Percentiles rank a stretch among this genome's conserved stretches.
phyloP scores from a whole-genome alignment of 2,888 invertebrate genomes.

The Himalopsyche tibetana region DNA sequence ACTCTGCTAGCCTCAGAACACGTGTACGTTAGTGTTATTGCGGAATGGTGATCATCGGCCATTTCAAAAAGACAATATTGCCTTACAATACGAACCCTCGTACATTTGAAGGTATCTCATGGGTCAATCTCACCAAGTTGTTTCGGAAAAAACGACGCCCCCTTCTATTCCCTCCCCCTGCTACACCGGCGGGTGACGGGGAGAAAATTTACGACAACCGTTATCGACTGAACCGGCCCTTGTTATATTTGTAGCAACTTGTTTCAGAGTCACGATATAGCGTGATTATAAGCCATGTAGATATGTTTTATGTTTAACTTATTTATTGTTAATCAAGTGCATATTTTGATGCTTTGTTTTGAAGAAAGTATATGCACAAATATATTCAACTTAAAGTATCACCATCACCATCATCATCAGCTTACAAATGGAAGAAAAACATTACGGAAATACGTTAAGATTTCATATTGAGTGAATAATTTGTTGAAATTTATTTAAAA shows the following conservation, averaged over 20 bases:
- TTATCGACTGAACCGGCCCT: constrained; percentile 53
- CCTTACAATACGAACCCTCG: constrained; percentile 7
- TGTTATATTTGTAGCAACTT: constrained; percentile 7
- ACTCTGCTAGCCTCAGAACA: neutral
- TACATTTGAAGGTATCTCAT: constrained; percentile 38
- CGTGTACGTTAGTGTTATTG: constrained; percentile 12
- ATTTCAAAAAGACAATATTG: constrained; percentile 35
- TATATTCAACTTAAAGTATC: too few relatives aligned
- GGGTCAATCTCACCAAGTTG: constrained; percentile 29
- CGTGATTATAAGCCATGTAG: constrained; percentile 49
- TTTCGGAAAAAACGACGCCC: neutral
- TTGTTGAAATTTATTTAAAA: too few relatives aligned
- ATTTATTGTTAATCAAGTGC: constrained; percentile 51
- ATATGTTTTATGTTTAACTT: constrained; percentile 25
- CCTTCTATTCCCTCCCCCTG: neutral
- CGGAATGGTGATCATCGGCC: neutral
- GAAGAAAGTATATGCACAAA: neutral
- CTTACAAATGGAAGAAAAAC: too few relatives aligned
- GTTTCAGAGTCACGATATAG: constrained; percentile 47
- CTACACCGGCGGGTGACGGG: neutral
- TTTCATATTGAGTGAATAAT: too few relatives aligned
- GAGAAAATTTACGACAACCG: constrained; percentile 56
- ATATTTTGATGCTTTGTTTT: constrained; percentile 46
- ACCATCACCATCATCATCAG: too few relatives aligned
- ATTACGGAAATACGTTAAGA: too few relatives aligned